These are phyloP conservation scores for Carposina sasakii DNA, from an alignment of 1,140 invertebrate species.

Conservation along the genomic window DNA sequence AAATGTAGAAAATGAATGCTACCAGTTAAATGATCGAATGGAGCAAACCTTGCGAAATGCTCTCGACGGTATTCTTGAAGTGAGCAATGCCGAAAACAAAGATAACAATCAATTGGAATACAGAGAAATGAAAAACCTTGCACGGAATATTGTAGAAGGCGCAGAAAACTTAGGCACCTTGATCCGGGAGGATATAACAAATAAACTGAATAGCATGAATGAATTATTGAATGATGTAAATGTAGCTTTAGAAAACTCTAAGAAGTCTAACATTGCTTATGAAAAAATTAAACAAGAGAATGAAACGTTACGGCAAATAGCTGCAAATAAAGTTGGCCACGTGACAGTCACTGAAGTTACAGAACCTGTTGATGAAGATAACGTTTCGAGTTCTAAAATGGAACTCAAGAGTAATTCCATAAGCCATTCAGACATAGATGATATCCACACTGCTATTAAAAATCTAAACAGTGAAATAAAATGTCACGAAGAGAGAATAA, in stretches of 20 bases:
- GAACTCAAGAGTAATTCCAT: background rate
- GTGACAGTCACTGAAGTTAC: slow-evolving; percentile 1
- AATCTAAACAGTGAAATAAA: slow-evolving; percentile 51
- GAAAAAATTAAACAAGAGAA: slow-evolving; percentile 48
- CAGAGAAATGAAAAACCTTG: slow-evolving; percentile 57
- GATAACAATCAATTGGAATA: slow-evolving; percentile 54
- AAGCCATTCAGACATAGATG: slow-evolving; percentile 36
- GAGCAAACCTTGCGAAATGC: slow-evolving; percentile 45
- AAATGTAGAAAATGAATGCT: background rate
- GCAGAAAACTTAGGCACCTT: slow-evolving; percentile 60
- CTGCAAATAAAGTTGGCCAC: background rate
- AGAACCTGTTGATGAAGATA: too few relatives aligned
- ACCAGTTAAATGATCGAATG: slow-evolving; percentile 39
- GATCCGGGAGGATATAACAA: slow-evolving; percentile 62
- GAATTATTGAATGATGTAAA: slow-evolving; percentile 66
- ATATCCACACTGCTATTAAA: slow-evolving; percentile 47
- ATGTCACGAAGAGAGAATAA: slow-evolving; percentile 53
- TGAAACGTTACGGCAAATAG: slow-evolving; percentile 22
- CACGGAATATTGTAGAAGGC: slow-evolving; percentile 54
- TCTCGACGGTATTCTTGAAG: slow-evolving; percentile 43
- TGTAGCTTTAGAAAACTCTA: slow-evolving; percentile 60
- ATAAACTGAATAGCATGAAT: slow-evolving; percentile 67
- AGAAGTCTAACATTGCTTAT: slow-evolving; percentile 57
- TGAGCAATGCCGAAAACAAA: slow-evolving; percentile 34
- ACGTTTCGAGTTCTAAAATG: too few relatives aligned